Evolutionary conservation across 2,888 invertebrate species (phyloP).

Genomic region (Chloroclystis v-ata): DNA sequence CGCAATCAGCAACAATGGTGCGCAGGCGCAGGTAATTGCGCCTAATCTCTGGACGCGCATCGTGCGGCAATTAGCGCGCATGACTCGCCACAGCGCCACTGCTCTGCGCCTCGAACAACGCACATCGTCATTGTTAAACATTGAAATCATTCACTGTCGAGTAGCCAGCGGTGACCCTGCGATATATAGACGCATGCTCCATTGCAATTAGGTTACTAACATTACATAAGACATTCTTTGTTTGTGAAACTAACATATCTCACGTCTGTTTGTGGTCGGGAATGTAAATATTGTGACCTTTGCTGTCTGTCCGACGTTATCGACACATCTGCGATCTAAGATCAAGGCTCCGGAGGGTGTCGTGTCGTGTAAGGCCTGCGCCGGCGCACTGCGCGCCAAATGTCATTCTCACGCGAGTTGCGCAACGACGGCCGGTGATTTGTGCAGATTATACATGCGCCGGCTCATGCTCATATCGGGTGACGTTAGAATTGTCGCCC

Average conservation of each 20-base stretch:
- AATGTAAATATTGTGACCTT: constrained; percentile 4
- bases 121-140: constrained; percentile 2
- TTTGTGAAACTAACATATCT: neutral
- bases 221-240: too few relatives aligned
- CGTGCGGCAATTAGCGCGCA: constrained; percentile 13
- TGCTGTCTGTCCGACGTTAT: constrained; percentile 6
- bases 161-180: neutral
- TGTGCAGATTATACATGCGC: constrained; percentile 52
- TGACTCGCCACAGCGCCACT: constrained; percentile 11
- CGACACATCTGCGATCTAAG: constrained; percentile 9
- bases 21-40: constrained; percentile 8
- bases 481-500: neutral
- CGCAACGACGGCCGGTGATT: constrained; percentile 46
- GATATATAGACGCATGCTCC: neutral
- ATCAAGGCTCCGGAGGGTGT: constrained; percentile 8
- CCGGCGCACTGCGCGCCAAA: constrained; percentile 2
- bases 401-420: constrained; percentile 20
- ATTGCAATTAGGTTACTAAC: too few relatives aligned
- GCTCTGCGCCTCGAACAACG: constrained; percentile 2
- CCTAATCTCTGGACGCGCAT: neutral
- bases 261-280: neutral
- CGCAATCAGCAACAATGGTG: constrained; percentile 11
- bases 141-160: neutral
- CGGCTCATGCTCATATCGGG: constrained; percentile 17
- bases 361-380: neutral